Percentiles rank a stretch among this genome's conserved stretches.
Conservation (phyloP, 2,888 invertebrate genomes). For the Biston stratarius region DNA sequence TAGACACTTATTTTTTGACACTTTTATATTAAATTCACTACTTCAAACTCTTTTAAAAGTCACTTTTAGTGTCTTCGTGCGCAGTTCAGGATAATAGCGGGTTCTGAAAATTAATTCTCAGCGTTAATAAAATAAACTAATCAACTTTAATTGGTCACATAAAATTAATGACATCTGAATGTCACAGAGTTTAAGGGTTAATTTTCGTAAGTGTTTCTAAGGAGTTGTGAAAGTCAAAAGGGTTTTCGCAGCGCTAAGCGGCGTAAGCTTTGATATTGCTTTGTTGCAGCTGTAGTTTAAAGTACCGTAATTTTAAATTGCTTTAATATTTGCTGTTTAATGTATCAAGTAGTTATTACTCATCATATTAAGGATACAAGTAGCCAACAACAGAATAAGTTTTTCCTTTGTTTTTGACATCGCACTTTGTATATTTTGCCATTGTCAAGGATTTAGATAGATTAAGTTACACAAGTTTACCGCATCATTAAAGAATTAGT, state of each 20-base stretch:
- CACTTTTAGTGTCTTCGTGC: conserved; percentile 73
- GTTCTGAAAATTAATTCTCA: conserved; percentile 78
- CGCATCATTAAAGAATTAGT: too few relatives aligned
- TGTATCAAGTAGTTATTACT: neutral
- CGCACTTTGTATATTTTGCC: too few relatives aligned
- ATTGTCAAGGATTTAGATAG: too few relatives aligned
- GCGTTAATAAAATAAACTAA: conserved; percentile 57
- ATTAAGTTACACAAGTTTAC: too few relatives aligned
- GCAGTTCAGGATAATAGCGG: conserved; percentile 79
- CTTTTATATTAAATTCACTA: conserved; percentile 68
- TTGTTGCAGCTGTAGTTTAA: neutral
- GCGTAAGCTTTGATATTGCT: neutral
- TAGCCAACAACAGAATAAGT: too few relatives aligned
- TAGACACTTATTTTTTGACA: conserved; percentile 62
- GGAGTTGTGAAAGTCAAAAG: conserved; percentile 27
- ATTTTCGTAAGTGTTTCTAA: conserved; percentile 31
- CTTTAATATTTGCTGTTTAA: too few relatives aligned
- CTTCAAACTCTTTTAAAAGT: conserved; percentile 56
- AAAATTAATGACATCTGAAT: conserved; percentile 33
- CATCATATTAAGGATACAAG: neutral
- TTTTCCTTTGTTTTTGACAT: too few relatives aligned
- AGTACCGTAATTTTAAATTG: neutral
- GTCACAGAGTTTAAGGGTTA: conserved; percentile 26
- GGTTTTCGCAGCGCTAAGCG: conserved; percentile 9
- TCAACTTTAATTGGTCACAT: conserved; percentile 48